These are phyloP conservation scores for Xylocampa areola DNA, from an alignment of 2,888 invertebrate genomes.

Conservation along the genomic window DNA sequence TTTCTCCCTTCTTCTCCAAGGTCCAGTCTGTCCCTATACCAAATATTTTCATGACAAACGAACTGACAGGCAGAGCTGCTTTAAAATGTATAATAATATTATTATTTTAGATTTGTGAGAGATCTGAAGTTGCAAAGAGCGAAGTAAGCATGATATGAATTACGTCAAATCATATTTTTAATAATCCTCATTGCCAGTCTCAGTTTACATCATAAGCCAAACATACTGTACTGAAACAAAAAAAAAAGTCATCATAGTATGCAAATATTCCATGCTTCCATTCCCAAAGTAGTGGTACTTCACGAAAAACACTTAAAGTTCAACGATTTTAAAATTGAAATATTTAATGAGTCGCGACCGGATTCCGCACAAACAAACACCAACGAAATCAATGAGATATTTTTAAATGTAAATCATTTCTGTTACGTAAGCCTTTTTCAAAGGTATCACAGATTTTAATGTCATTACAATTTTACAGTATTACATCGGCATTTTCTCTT, in stretches of 20 bases:
- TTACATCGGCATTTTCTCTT: conserved; percentile 35
- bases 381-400: conserved; percentile 29
- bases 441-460: conserved; percentile 36
- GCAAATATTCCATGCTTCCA: conserved; percentile 7
- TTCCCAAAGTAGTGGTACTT: background rate
- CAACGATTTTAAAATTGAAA: conserved; percentile 21
- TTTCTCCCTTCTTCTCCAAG: too few species aligned
- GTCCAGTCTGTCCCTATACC: too few species aligned
- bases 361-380: conserved; percentile 32
- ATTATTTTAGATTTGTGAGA: too few species aligned
- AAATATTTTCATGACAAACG: too few species aligned
- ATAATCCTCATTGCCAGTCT: too few species aligned
- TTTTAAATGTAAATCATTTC: conserved; percentile 47
- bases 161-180: too few species aligned
- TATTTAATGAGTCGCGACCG: conserved; percentile 20
- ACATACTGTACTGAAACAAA: too few species aligned
- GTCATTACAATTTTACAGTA: conserved; percentile 44
- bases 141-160: too few species aligned
- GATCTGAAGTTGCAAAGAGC: too few species aligned
- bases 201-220: too few species aligned
- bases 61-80: too few species aligned
- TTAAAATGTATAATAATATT: too few species aligned
- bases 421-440: conserved; percentile 44
- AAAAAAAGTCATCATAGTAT: conserved; percentile 4
- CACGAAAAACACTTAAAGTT: conserved; percentile 13